These are phyloP conservation scores for Schizopygopsis pylzovi DNA, from an alignment of 2,797 vertebrate species.

Conservation along the genomic window DNA sequence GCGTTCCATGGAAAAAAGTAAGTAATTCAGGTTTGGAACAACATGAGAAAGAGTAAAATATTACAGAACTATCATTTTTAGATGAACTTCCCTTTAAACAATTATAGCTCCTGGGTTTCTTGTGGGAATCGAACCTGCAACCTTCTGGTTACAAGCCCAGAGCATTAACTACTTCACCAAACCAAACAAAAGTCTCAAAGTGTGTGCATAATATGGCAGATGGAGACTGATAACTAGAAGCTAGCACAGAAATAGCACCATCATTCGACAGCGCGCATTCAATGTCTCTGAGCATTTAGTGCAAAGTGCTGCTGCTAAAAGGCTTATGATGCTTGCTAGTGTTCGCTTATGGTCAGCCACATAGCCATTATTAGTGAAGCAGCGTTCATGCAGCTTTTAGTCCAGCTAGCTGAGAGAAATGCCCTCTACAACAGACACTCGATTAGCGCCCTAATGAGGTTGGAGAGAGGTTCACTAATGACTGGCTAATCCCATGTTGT, in stretches of 20 bases:
- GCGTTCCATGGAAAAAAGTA: background rate
- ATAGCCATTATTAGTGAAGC: slow-evolving; percentile 5
- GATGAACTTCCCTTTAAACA: background rate
- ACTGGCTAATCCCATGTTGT: background rate
- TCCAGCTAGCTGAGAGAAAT: slow-evolving; percentile 16
- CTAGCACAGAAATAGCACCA: slow-evolving; percentile 18
- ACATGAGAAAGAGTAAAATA: background rate
- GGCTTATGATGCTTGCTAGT: background rate
- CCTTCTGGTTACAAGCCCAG: background rate
- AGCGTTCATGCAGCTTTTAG: slow-evolving; percentile 10
- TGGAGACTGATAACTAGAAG: slow-evolving; percentile 10
- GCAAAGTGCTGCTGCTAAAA: background rate
- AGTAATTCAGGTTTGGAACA: background rate
- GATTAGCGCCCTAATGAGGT: background rate
- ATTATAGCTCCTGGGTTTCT: background rate
- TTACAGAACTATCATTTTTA: background rate
- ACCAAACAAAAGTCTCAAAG: background rate
- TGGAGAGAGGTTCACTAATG: slow-evolving; percentile 13
- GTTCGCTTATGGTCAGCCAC: background rate
- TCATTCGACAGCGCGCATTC: background rate
- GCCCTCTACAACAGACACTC: background rate
- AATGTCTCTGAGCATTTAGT: background rate
- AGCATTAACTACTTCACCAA: background rate
- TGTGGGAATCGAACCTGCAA: background rate
- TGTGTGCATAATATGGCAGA: background rate